Evolutionary conservation across 2,797 vertebrate genomes (phyloP).

Genomic region (Mastacembelus armatus): DNA sequence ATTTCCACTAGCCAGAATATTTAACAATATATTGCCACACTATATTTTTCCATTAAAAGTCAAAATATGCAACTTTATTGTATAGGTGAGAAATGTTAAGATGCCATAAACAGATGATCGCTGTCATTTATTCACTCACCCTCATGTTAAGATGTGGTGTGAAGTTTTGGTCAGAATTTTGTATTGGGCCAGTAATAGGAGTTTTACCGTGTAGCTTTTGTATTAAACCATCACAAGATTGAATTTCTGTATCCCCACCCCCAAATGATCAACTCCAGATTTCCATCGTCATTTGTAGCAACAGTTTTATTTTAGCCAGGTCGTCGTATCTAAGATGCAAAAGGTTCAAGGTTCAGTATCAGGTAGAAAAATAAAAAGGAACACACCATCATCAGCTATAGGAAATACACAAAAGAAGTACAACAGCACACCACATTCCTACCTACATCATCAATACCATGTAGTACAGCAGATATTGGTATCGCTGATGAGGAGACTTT

Average conservation of each 20-base stretch:
- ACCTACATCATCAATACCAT: conserved; percentile 63
- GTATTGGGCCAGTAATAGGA: not conserved
- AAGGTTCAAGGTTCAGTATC: conserved; percentile 79
- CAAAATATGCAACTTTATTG: not conserved
- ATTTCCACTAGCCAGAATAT: not conserved
- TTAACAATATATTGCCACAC: not conserved
- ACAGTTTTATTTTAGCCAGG: conserved; percentile 82
- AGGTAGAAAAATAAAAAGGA: conserved; percentile 87
- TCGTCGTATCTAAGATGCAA: conserved; percentile 86
- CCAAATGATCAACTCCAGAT: conserved; percentile 38
- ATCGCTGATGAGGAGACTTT: conserved; percentile 58
- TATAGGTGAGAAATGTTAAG: not conserved
- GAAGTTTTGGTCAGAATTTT: too few relatives aligned
- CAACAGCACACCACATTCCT: conserved; percentile 63
- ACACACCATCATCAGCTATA: conserved; percentile 76
- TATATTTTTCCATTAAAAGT: not conserved
- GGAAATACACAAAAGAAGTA: conserved; percentile 78
- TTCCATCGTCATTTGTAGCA: conserved; percentile 58
- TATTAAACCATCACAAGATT: not conserved
- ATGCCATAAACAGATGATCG: not conserved
- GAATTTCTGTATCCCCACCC: not conserved
- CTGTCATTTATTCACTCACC: too few relatives aligned
- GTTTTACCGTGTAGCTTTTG: not conserved
- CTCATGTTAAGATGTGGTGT: too few relatives aligned
- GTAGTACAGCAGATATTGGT: conserved; percentile 68